Percentiles rank a stretch among this genome's conserved stretches.
These are phyloP conservation scores for Adela reaumurella DNA, from an alignment of 2,888 invertebrate species.

Conservation along the genomic window DNA sequence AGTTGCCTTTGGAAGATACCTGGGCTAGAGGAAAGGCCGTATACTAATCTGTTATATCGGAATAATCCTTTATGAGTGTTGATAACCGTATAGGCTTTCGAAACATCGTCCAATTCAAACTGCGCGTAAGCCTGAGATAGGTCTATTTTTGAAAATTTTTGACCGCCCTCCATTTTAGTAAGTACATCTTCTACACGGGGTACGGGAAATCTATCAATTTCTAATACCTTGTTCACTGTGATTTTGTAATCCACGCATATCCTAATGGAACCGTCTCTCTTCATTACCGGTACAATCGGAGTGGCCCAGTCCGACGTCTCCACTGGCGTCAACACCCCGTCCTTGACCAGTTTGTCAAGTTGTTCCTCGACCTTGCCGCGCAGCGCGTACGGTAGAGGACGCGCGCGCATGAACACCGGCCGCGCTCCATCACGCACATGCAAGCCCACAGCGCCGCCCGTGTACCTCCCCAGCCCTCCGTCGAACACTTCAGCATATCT, in stretches of 20 bases:
- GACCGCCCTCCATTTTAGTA: slow-evolving; percentile 1
- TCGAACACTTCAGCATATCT: slow-evolving; percentile 15
- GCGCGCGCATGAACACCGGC: slow-evolving; percentile 8
- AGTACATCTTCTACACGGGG: slow-evolving; percentile 9
- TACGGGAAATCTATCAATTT: slow-evolving; percentile 7
- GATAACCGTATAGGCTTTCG: slow-evolving; percentile 2
- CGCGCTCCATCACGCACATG: slow-evolving; percentile 7
- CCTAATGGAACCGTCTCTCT: slow-evolving; percentile 5
- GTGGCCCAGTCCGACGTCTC: slow-evolving; percentile 15
- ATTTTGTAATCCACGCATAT: slow-evolving; percentile 8
- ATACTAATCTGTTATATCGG: slow-evolving; percentile 6
- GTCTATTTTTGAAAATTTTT: slow-evolving; percentile 7
- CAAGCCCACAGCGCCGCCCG: slow-evolving; percentile 12
- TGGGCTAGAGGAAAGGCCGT: slow-evolving; percentile 3
- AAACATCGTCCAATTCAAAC: too few species aligned
- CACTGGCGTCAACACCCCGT: too few species aligned
- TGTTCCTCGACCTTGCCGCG: slow-evolving; percentile 13
- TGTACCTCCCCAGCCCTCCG: slow-evolving; percentile 16
- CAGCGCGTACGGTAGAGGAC: slow-evolving; percentile 14
- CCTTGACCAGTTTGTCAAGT: slow-evolving; percentile 9
- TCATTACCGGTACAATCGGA: slow-evolving; percentile 10
- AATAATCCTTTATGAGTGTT: slow-evolving; percentile 7
- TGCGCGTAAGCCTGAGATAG: too few species aligned
- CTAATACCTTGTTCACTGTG: slow-evolving; percentile 6
- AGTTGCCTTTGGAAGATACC: slow-evolving; percentile 4